Base-by-base conservation (phyloP, 2,113 vertebrate genomes). In the Lamprotornis superbus region DNA sequence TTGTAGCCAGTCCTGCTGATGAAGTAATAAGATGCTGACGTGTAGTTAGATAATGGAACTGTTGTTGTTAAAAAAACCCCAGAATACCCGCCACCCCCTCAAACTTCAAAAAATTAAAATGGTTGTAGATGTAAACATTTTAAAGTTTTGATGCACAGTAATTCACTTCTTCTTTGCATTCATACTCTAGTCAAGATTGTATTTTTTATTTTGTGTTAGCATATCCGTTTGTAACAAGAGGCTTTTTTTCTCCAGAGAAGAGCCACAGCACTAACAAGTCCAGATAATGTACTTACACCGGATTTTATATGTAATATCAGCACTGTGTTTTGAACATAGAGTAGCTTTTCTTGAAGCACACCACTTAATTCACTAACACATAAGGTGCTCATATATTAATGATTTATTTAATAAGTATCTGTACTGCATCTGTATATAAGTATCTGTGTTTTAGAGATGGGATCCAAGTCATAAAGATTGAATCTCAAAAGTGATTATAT, bases 1-100 rank as follows among this genome's bases (percentile, higher is more conserved):
- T 65, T 2, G 0, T 64, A 67, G 52, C 55, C 42, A 82, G 12
- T 31, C 7, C 5, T 81, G 53, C 37, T 78, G 50, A 57, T 89
- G 28, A 71, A 60, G 10, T 37, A 16, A 19, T 80, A 42, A 46
- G 69, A 31, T 76, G 25, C 35, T 90, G 52, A 67, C 64, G 35
- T 52, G 13, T 30, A 44, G 57, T 69, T 77, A 83, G 28, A 22
- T 40, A 65, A 46, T 39, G 21, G 21, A 89, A 61, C 22, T 55
- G 21, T 55, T 85, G 30, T 3, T 94, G 21, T n/a, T 59, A 74
- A 33, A 63, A 27, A 61, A 35, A 27, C 17, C 2, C 24, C 5
- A 12, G 53, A 28, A 10, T 19, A 18, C 9, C 4, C 5, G 3
- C 11, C 13, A 6, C 3, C 0, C 6, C 11, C 1, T 0, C 15